Conservation (phyloP, 2,888 invertebrate genomes). For the Andrena haemorrhoa region DNA sequence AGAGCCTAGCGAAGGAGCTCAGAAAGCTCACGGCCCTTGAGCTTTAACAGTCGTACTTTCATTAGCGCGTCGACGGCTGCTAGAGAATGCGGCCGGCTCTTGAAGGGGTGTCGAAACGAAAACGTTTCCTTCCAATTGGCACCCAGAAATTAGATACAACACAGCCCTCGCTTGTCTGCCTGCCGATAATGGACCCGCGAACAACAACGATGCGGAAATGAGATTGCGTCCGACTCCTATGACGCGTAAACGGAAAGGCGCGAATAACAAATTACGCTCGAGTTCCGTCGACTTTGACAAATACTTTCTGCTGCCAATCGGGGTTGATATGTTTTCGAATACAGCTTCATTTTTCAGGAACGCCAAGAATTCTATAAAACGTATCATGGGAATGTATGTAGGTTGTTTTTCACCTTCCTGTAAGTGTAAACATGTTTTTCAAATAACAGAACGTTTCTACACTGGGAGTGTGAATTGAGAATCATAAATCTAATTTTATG, state of each 20-base stretch:
- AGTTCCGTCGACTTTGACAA: constrained; percentile 6
- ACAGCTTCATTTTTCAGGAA: not conserved
- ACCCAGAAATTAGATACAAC: constrained; percentile 63
- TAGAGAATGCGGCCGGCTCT: constrained; percentile 50
- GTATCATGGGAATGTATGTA: not conserved
- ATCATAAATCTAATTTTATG: not conserved
- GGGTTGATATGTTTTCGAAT: not conserved
- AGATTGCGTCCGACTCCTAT: constrained; percentile 14
- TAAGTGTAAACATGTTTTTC: not conserved
- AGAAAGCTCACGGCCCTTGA: constrained; percentile 76
- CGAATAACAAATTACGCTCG: constrained; percentile 6
- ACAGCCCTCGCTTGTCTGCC: constrained; percentile 43
- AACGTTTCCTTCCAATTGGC: constrained; percentile 66
- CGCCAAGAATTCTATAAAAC: not conserved
- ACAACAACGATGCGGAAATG: constrained; percentile 38
- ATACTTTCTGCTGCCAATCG: not conserved
- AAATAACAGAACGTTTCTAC: not conserved
- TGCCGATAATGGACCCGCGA: constrained; percentile 47
- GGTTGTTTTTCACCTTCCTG: too few species aligned
- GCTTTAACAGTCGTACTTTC: constrained; percentile 81
- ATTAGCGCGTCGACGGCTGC: constrained; percentile 76
- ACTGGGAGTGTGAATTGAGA: not conserved
- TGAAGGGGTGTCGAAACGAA: constrained; percentile 65
- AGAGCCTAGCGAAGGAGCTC: constrained; percentile 70
- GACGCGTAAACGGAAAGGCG: constrained; percentile 10